phyloP scores from a whole-genome alignment of 1,140 invertebrate genomes.

The fruit fly (Drosophila melanogaster) region DNA sequence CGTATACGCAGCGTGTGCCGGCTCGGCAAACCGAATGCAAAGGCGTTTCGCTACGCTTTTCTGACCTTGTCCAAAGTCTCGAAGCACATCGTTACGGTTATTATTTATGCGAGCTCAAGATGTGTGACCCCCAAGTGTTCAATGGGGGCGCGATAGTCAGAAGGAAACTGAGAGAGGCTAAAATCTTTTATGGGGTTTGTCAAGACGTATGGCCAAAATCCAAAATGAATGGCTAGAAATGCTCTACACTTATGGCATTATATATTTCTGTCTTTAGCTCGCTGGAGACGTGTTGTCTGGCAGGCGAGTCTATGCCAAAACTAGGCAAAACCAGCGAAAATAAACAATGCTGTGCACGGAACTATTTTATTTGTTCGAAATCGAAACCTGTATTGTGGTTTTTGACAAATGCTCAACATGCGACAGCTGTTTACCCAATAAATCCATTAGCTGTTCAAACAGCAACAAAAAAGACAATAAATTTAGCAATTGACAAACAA shows the following conservation, averaged over 20 bases:
- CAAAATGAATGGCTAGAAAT: constrained; percentile 20
- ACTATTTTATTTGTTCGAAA: constrained; percentile 35
- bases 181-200: neutral
- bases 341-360: constrained; percentile 23
- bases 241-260: neutral
- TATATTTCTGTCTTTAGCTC: constrained; percentile 14
- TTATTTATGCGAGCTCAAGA: constrained; percentile 26
- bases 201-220: neutral
- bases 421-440: constrained; percentile 80
- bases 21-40: constrained; percentile 11
- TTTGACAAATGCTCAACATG: constrained; percentile 77
- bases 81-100: constrained; percentile 23
- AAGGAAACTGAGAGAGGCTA: constrained; percentile 1
- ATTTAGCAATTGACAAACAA: constrained; percentile 68
- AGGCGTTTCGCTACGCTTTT: constrained; percentile 15
- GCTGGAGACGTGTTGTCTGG: constrained; percentile 60
- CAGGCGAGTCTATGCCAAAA: constrained; percentile 24
- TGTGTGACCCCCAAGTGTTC: constrained; percentile 22
- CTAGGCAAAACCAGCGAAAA: constrained; percentile 41
- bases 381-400: constrained; percentile 66
- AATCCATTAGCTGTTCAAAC: constrained; percentile 79
- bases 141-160: constrained; percentile 5
- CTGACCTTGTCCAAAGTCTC: constrained; percentile 47
- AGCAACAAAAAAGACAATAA: constrained; percentile 51
- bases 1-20: constrained; percentile 72